Base-by-base conservation (phyloP, 2,888 invertebrate genomes). In the Trachelus tabidus region DNA sequence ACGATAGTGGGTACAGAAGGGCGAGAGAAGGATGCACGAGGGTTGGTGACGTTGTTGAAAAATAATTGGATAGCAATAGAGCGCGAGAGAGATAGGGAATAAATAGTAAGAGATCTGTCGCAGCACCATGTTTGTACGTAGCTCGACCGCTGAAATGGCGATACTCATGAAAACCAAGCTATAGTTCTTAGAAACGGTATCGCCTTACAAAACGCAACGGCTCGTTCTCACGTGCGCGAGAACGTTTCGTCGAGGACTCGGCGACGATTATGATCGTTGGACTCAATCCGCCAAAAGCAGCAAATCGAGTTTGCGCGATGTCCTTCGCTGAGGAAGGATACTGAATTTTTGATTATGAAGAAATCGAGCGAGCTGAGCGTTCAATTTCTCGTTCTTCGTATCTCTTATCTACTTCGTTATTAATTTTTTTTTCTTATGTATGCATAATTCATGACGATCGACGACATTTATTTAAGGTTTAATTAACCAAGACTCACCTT, bases 401-500 rank as follows among this genome's bases (percentile, higher is more conserved):
- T 56, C 23, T 56, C 15, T 56, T 23, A 23, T 56, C 23, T 23
- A 23, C 40, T 56, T 23, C 40, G 15, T 23, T n/a, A 23, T 56
- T 23, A 56, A 56, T 2, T 23, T 3, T 35, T 12, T 12, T 34
- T 34, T 34, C 1, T 37, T 37, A 37, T 1, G 12, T 12, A 37
- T 37, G 37, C 1, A 37, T 37, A 37, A 37, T 12, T 37, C 12
- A 37, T 56, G 23, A 56, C 23, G 40, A 23, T 40, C 23, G 9
- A 23, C 23, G 40, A 56, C 23, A 56, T 56, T 56, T 23, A 56
- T 56, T 56, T 56, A 15, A 23, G 6, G 9, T 40, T 40, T 15
- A 37, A 15, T 40, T 23, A 56, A 40, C 0, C 4, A 77, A 85
- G 83, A 92, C 94, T 94, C 92, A 96, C 96, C 96, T 95, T 96